phyloP scores from a whole-genome alignment of 2,113 vertebrate genomes.

The Gobiocypris rarus region DNA sequence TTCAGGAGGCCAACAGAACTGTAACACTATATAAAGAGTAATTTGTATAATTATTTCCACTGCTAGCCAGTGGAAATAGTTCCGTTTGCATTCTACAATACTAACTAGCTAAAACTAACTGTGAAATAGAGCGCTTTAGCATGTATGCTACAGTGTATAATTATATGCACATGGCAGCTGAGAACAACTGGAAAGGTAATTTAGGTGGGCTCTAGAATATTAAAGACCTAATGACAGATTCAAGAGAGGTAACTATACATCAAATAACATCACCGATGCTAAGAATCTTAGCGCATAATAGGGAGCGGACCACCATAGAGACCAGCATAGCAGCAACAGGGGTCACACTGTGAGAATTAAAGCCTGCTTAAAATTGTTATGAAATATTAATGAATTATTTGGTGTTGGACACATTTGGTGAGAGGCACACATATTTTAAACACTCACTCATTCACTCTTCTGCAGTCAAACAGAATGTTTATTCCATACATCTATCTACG shows the following conservation, averaged over 20 bases:
- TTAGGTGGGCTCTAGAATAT: neutral
- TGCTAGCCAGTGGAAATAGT: neutral
- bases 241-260: neutral
- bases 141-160: neutral
- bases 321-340: neutral
- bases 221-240: neutral
- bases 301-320: neutral
- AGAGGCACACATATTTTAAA: neutral
- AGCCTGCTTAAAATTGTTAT: neutral
- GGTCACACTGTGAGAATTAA: neutral
- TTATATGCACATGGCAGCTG: neutral
- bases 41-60: too few species aligned
- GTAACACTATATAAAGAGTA: neutral
- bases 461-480: neutral
- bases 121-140: neutral
- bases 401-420: neutral
- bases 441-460: neutral
- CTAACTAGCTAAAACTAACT: neutral
- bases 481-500: too few species aligned
- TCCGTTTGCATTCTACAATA: neutral
- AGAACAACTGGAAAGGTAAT: neutral
- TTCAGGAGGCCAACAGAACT: neutral
- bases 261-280: neutral
- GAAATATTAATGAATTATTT: slow-evolving; percentile 19
- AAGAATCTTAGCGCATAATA: neutral